phyloP scores from a whole-genome alignment of 1,140 invertebrate species.

The Ericerus pela region DNA sequence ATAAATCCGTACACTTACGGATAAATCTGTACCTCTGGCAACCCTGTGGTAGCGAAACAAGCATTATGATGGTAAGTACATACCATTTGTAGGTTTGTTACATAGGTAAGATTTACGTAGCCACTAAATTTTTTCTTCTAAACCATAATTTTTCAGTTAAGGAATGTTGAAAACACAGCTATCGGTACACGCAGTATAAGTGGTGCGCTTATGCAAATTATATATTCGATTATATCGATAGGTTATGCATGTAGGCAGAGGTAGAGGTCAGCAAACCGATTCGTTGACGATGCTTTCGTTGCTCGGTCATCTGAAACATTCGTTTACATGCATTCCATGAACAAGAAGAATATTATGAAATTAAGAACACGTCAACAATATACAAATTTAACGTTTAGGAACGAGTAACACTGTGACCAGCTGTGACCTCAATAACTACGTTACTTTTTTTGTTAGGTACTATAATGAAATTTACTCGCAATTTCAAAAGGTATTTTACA shows the following conservation, averaged over 20 bases:
- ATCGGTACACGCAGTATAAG: no score
- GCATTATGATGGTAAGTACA: no score
- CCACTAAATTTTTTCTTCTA: no score
- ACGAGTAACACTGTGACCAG: neutral
- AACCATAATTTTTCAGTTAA: no score
- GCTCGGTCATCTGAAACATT: slow-evolving; percentile 74
- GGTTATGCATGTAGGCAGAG: slow-evolving; percentile 43
- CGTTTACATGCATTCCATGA: no score
- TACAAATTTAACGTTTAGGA: neutral
- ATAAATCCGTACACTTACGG: no score
- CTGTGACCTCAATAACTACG: neutral
- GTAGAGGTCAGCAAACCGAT: slow-evolving; percentile 67
- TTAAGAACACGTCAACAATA: neutral
- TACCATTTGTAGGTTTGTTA: no score
- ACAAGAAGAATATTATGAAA: slow-evolving; percentile 16
- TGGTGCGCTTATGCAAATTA: no score
- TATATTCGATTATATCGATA: slow-evolving; percentile 10
- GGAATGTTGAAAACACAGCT: no score
- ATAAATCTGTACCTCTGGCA: no score
- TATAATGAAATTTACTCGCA: neutral
- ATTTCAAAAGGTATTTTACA: neutral
- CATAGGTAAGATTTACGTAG: no score
- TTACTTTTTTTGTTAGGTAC: neutral
- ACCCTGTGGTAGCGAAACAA: no score
- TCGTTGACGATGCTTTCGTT: slow-evolving; percentile 82